Percentiles rank a stretch among this genome's conserved stretches.
These are phyloP conservation scores for Trogon melanurus DNA, from an alignment of 2,113 vertebrate genomes.

Conservation along the genomic window DNA sequence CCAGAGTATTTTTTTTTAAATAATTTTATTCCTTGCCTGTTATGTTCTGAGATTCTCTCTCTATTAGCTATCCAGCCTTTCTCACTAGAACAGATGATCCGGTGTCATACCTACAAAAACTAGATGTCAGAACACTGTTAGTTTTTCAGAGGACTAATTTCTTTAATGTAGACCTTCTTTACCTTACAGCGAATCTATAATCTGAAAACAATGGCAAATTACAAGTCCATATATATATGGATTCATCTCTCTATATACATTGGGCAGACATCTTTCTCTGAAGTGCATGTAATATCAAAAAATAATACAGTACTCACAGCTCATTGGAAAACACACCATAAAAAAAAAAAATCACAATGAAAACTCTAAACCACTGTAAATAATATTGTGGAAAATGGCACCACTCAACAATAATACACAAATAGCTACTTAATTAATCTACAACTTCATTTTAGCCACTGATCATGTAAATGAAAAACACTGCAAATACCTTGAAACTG, in stretches of 20 bases:
- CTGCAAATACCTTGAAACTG: background rate
- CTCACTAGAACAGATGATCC: background rate
- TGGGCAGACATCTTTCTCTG: background rate
- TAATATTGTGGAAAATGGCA: background rate
- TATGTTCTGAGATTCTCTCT: background rate
- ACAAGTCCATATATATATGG: background rate
- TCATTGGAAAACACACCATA: background rate
- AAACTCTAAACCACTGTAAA: background rate
- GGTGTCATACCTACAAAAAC: rapidly evolving
- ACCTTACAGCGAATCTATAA: background rate
- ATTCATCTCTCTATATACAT: background rate
- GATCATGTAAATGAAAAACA: background rate
- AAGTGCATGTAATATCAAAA: background rate
- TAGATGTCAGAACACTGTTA: background rate
- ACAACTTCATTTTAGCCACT: background rate
- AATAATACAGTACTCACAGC: background rate
- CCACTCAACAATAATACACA: background rate
- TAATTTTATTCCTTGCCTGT: background rate
- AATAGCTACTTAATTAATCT: background rate
- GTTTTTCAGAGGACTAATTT: background rate
- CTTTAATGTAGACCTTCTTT: background rate
- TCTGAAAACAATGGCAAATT: background rate
- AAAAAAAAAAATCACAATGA: background rate
- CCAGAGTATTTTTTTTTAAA: background rate
- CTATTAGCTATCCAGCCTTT: background rate